Base-by-base conservation (phyloP, 2,797 vertebrate species). In the Euphonia xanthogaster region DNA sequence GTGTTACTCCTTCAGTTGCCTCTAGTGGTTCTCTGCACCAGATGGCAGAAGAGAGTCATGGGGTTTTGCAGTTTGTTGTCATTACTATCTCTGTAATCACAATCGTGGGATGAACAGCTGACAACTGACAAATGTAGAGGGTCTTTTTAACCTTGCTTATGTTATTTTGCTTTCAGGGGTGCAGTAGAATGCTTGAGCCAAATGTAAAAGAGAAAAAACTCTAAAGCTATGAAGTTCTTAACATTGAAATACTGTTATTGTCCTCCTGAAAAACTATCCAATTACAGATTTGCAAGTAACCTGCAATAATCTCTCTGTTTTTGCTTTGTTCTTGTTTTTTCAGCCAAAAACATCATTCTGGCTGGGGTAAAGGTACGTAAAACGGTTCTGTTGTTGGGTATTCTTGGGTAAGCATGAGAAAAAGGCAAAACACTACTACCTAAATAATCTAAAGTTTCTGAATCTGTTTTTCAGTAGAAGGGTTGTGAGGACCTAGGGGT, bases 311-410 rank as follows among this genome's bases (percentile, higher is more conserved):
- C 57, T 2, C 39, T 90, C 7, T 87, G 8, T 23, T 91, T 89
- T 76, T 97, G 24, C 82, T 73, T 88, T 86, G 15, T 88, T 57
- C 88, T 85, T 61, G 21, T 23, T 86, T 50, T 97, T 93, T 77
- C 96, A 99, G 99, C 99, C 86, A 99, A 99, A 98, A 99, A 99
- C 96, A 99, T 99, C 88, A 98, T 99, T 91, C 98, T 99, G 95
- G 99, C 99, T 31, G 99, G 99, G 76, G 98, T 99, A 78, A 99
- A 99, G 99, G 99, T 99, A 98, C 62, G 98, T 95, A 51, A 87
- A 90, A 60, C 10, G 50, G 25, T 48, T 44, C 42, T 44, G 5
- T 54, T 77, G 4, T 63, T 58, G 62, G 39, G 10, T 86, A 3
- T 90, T 88, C n/a, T 86, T 75, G 54, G 23, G 35, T 40, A 39